Evolutionary conservation across 2,113 vertebrate species (phyloP), one percentile per base, ranked within the genome.

Genomic region (Euleptes europaea): DNA sequence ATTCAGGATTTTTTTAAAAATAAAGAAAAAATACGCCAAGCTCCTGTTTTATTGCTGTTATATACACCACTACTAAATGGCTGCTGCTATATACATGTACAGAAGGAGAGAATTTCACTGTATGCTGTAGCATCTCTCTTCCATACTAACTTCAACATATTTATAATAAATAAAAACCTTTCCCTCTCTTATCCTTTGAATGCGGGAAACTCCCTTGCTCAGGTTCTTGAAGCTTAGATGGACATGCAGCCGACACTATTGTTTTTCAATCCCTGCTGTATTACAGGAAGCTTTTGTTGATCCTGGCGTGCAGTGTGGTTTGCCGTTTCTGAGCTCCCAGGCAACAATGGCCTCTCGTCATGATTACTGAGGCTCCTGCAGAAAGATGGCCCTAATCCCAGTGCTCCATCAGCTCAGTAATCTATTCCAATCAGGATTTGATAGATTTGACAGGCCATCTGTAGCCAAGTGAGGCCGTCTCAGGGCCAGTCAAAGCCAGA

Each of bases 361-460:
- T 90, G 85, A 94, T 94, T 93, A 93, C 73, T 91, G 85, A 92
- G 67, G 80, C 92, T 95, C 86, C 90, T 93, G 79, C 78, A 91
- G 91, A 93, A 95, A 94, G 91, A 94, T 89, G 88, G 84, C 73
- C 54, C 72, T 95, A 95, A 94, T 94, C 92, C 92, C 70, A 51
- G 82, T 1, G 35, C 87, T 95, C 85, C 75, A 84, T 94, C 94
- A 95, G 83, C 91, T 95, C 91, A 90, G 88, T 92, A 92, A 95
- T 95, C 94, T 95, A 78, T 94, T 94, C 89, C 93, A 96, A 90
- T 95, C 91, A 94, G 88, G 81, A 88, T 80, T 89, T 93, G 93
- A 93, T 94, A 88, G 92, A 91, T 95, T 94, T 95, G 92, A 94
- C 94, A 95, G 84, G 69, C 86, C 88, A 92, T 94, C 90, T 93